Evolutionary conservation across 2,888 invertebrate genomes (phyloP), one percentile per base, ranked within the genome.

Genomic region (Buathra laborator): DNA sequence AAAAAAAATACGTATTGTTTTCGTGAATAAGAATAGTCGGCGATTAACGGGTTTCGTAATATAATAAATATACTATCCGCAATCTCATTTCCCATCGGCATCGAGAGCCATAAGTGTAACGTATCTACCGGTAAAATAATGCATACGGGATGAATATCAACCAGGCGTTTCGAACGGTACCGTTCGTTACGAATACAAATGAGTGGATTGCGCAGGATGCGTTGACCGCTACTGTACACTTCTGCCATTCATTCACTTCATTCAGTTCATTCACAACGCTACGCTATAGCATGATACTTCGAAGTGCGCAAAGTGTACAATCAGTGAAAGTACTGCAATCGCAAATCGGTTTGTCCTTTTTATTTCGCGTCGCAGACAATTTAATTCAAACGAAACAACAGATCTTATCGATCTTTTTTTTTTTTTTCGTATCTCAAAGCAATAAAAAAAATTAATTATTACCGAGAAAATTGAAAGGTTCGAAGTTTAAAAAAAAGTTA

Each of bases 261-360:
- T 19, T 79, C 78, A 80, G 81, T 81, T 85, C 81, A 85, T 85
- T 85, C 84, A 81, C 71, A 43, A 62, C 37, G 46, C 62, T 46
- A 68, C 53, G 48, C 51, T 66, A 56, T 68, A 66, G 75, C 77
- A 62, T 62, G 59, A 2, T 51, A 53, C 29, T 48, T 53, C 53
- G 51, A 14, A 67, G 32, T 43, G 53, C 51, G 16, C 44, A 56
- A 12, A 74, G 12, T 12, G 66, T 37, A 51, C n/a, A 59, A 51
- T 48, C 19, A 76, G 19, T 68, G 64, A 71, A 75, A 75, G 62
- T 64, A 64, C 12, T 14, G 37, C 29, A n/a, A 12, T 62, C 29
- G 29, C 14, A 4, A 62, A 62, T 62, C n/a, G 4, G 56, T 62
- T 62, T n/a, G 59, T 62, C 32, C 19, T 29, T 24, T n/a, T 59